Evolutionary conservation across 2,113 vertebrate species (phyloP).

Genomic region (Tenrec ecaudatus): DNA sequence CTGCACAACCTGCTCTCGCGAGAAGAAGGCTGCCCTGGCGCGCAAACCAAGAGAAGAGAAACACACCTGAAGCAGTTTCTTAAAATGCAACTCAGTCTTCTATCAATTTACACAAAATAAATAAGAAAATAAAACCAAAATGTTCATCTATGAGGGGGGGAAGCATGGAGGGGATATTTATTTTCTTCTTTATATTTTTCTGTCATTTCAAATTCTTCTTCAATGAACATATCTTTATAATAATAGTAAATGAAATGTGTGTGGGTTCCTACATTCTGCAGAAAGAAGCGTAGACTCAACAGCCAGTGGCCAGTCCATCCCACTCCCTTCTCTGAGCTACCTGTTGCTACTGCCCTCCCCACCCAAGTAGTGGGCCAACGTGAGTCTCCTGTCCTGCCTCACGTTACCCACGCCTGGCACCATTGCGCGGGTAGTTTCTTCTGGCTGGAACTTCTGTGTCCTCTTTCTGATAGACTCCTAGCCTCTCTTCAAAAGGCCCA

Average conservation of each 20-base stretch:
- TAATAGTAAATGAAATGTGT: neutral
- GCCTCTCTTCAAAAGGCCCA: neutral
- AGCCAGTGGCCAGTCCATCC: accelerated
- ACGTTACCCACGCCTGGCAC: neutral
- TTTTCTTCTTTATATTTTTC: neutral
- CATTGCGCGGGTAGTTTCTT: neutral
- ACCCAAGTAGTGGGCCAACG: neutral
- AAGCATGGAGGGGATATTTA: neutral
- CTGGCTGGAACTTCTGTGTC: neutral
- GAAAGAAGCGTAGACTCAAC: neutral
- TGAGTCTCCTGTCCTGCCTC: neutral
- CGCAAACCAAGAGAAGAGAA: neutral
- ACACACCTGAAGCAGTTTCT: neutral
- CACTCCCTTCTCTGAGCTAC: neutral
- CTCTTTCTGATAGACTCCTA: neutral
- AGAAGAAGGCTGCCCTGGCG: neutral
- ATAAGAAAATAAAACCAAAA: neutral
- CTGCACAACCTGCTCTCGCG: neutral
- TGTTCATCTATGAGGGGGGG: neutral
- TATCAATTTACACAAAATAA: neutral
- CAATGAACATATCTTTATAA: neutral
- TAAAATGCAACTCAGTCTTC: neutral
- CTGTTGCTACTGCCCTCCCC: too few species aligned
- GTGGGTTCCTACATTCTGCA: neutral
- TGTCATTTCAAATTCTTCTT: neutral